These are phyloP conservation scores for Sebastes matsubarae DNA, from an alignment of 2,797 vertebrate genomes.

Conservation along the genomic window DNA sequence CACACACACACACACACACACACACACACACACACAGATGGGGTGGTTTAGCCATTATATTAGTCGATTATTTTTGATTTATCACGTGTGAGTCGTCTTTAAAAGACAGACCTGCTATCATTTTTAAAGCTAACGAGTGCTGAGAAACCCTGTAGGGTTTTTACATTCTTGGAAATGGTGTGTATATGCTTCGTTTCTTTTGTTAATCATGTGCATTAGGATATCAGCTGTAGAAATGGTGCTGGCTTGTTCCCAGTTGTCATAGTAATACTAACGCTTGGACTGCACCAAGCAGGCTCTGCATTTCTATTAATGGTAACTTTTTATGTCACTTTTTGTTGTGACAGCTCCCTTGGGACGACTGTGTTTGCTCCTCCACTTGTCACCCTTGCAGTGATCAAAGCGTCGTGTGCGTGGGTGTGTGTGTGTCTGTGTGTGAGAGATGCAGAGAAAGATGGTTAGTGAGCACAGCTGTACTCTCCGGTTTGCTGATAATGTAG, in stretches of 20 bases:
- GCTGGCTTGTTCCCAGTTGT: conserved; percentile 23
- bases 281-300: background rate
- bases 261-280: background rate
- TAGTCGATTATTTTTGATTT: conserved; percentile 27
- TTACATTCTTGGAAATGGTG: background rate
- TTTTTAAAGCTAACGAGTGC: conserved; percentile 14
- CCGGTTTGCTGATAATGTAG: conserved; percentile 13
- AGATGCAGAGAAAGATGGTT: conserved; percentile 6
- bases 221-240: conserved; percentile 4
- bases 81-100: background rate
- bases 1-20: background rate
- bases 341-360: background rate
- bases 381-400: conserved; percentile 33
- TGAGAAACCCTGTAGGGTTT: background rate
- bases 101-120: conserved; percentile 4
- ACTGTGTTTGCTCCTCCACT: background rate
- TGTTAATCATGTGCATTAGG: conserved; percentile 23
- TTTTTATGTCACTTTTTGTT: conserved; percentile 40
- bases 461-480: conserved; percentile 35
- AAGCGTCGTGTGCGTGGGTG: conserved; percentile 6
- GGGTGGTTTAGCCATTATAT: conserved; percentile 19
- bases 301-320: conserved; percentile 38
- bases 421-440: background rate
- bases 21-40: conserved; percentile 8
- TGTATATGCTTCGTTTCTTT: conserved; percentile 2